Conservation (phyloP, 2,113 vertebrate species). For the Coreoperca whiteheadi region DNA sequence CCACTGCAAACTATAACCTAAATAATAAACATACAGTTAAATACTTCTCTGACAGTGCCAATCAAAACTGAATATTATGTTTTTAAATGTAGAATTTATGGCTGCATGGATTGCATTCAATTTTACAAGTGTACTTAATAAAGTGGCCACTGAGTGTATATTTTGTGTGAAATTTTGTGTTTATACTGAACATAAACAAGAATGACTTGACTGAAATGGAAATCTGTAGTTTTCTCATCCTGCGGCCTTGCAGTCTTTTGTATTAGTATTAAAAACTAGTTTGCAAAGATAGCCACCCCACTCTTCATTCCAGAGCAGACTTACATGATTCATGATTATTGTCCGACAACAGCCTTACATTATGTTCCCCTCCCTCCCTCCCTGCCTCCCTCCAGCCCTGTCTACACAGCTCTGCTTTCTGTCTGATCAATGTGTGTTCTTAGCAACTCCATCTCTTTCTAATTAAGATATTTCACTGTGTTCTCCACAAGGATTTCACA, state of each 20-base stretch:
- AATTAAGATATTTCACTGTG: conserved; percentile 73
- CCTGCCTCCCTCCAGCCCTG: neutral
- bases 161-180: neutral
- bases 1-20: neutral
- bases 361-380: conserved; percentile 10
- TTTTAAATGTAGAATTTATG: neutral
- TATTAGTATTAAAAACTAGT: conserved; percentile 40
- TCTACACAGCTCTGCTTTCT: conserved; percentile 40
- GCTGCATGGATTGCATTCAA: neutral
- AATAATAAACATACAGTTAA: neutral
- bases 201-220: conserved; percentile 5
- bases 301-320: conserved; percentile 43
- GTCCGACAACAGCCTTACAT: conserved; percentile 33
- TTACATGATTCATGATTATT: conserved; percentile 46
- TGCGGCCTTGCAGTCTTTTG: conserved; percentile 14
- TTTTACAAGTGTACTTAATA: neutral
- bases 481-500: conserved; percentile 55
- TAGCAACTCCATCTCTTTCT: conserved; percentile 66
- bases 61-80: neutral
- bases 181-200: neutral
- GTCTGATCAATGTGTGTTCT: conserved; percentile 68
- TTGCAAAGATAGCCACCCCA: conserved; percentile 16
- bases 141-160: neutral
- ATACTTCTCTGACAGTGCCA: neutral
- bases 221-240: neutral